These are phyloP conservation scores for Cyphomyrus discorhynchus DNA, from an alignment of 2,113 vertebrate genomes.

Conservation along the genomic window DNA sequence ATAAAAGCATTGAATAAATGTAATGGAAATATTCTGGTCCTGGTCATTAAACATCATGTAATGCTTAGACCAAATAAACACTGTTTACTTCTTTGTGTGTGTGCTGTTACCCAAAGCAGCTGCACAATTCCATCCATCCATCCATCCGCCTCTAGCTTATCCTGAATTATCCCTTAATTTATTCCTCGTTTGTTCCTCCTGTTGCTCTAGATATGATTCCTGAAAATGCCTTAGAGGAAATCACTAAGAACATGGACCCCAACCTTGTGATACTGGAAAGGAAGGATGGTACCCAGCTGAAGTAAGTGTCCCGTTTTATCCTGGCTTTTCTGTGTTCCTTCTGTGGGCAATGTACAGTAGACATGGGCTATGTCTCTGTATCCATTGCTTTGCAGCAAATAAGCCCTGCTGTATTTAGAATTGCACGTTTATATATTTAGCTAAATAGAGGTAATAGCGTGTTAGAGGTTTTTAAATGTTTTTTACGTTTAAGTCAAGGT, in stretches of 20 bases:
- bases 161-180: not conserved
- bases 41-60: not conserved
- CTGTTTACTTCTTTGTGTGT: not conserved
- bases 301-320: conserved; percentile 62
- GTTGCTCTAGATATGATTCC: conserved; percentile 82
- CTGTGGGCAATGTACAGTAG: not conserved
- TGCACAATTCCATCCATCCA: not conserved
- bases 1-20: not conserved
- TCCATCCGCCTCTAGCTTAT: not conserved
- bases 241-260: conserved; percentile 95
- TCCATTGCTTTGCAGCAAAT: not conserved
- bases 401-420: not conserved
- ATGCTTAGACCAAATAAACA: not conserved
- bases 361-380: not conserved
- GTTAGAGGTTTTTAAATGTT: not conserved
- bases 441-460: not conserved
- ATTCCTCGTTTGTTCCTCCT: not conserved
- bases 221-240: conserved; percentile 95
- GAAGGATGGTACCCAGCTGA: conserved; percentile 80
- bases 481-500: not conserved
- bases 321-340: not conserved
- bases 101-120: not conserved
- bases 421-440: not conserved
- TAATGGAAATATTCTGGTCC: not conserved
- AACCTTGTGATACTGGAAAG: conserved; percentile 83